Conservation (phyloP, 2,113 vertebrate genomes). For the Acanthochromis polyacanthus region DNA sequence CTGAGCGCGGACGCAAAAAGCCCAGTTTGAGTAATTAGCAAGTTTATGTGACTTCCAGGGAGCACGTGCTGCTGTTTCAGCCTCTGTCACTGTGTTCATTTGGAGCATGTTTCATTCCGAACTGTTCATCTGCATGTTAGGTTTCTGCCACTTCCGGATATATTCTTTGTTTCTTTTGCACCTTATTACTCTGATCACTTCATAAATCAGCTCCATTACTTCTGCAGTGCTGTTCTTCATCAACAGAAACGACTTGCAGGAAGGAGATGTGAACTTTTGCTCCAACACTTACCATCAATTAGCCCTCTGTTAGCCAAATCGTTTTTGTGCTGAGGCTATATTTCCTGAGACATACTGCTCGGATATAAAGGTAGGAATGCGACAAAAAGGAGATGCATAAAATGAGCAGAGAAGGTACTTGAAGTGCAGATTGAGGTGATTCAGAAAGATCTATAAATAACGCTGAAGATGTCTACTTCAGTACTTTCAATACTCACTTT, state of each 20-base stretch:
- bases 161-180: neutral
- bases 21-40: conserved; percentile 67
- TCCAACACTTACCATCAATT: conserved; percentile 19
- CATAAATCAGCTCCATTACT: conserved; percentile 12
- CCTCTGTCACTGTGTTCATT: conserved; percentile 39
- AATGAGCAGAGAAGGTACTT: conserved; percentile 54
- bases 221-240: neutral
- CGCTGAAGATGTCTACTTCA: conserved; percentile 70
- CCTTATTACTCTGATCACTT: conserved; percentile 12
- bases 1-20: conserved; percentile 22
- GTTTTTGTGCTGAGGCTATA: conserved; percentile 10
- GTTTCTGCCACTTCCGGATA: neutral
- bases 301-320: conserved; percentile 9
- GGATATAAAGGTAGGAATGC: conserved; percentile 23
- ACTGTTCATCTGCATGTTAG: neutral
- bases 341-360: conserved; percentile 17
- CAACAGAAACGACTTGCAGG: conserved; percentile 6
- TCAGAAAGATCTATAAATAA: conserved; percentile 75
- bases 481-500: conserved; percentile 69
- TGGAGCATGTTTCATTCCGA: conserved; percentile 48
- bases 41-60: conserved; percentile 55
- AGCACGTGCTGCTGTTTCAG: conserved; percentile 45
- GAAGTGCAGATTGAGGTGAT: conserved; percentile 64
- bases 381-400: conserved; percentile 34
- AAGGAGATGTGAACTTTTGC: conserved; percentile 27